These are phyloP conservation scores for Lasaia peninsularis DNA, from an alignment of 1,140 invertebrate species.

Conservation along the genomic window DNA sequence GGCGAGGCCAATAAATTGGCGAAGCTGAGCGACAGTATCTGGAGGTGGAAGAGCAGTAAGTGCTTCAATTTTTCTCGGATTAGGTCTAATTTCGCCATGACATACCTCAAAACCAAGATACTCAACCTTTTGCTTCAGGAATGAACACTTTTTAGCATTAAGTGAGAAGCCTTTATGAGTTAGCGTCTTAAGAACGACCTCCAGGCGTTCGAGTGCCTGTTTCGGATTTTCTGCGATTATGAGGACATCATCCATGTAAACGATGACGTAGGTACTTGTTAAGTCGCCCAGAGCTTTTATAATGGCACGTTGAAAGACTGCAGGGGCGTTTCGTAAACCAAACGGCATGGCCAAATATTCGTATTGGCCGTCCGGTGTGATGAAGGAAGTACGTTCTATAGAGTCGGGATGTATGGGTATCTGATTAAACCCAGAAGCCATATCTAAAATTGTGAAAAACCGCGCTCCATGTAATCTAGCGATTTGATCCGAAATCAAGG, in stretches of 20 bases:
- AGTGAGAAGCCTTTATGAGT: slow-evolving; percentile 22
- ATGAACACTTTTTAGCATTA: slow-evolving; percentile 23
- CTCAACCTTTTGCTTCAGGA: slow-evolving; percentile 20
- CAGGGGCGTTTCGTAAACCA: too few species aligned
- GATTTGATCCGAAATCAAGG: slow-evolving; percentile 20
- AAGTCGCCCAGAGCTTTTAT: slow-evolving; percentile 17
- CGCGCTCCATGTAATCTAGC: neutral
- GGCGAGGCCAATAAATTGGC: slow-evolving; percentile 25
- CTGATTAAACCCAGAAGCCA: slow-evolving; percentile 20
- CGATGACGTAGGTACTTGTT: neutral
- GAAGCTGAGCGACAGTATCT: slow-evolving; percentile 16
- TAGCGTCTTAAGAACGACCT: slow-evolving; percentile 10
- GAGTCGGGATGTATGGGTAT: slow-evolving; percentile 5
- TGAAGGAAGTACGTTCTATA: slow-evolving; percentile 23
- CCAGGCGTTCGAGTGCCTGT: slow-evolving; percentile 8
- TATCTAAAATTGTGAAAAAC: slow-evolving; percentile 12
- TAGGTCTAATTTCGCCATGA: slow-evolving; percentile 18
- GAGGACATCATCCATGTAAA: slow-evolving; percentile 28
- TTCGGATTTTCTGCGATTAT: neutral
- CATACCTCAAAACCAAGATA: slow-evolving; percentile 23
- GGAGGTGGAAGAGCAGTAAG: slow-evolving; percentile 13
- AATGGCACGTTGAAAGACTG: slow-evolving; percentile 22
- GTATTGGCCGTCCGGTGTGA: too few species aligned
- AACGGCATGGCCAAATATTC: slow-evolving; percentile 27
- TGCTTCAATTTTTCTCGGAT: slow-evolving; percentile 20